Base-by-base conservation (phyloP, 2,888 invertebrate species). In the Perithous albicinctus region DNA sequence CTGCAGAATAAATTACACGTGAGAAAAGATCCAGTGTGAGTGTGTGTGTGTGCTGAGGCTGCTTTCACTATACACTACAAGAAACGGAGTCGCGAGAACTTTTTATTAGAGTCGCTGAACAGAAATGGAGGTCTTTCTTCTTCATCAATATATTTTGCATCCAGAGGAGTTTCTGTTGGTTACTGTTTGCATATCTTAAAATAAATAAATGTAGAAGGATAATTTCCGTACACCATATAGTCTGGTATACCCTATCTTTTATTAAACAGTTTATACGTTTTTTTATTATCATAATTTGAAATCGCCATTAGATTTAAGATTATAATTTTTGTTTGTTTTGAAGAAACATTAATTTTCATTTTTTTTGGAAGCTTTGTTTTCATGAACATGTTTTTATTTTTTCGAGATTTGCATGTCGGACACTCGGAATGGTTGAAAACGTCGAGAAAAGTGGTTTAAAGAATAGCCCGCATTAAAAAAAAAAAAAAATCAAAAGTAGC, bases 1-100 rank as follows among this genome's bases (percentile, higher is more conserved):
- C 67, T 59, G 56, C 56, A 38, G 75, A 74, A 78, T 78, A 70
- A 78, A 70, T 72, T 78, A 78, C 63, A 83, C 80, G 70, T 35
- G 41, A 67, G 73, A 76, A 63, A 73, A 67, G 63, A 51, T 70
- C 46, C 61, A 41, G 51, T 73, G 59, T 63, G 67, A 46, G 59
- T 59, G 15, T n/a, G 59, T 20, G 56, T 59, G 66, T 48, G 56
- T 43, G 15, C 32, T 20, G 63, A 23, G 61, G 7, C 46, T 38
- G 20, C 20, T 63, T 23, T 15, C 10, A 26, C 38, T 54, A 7
- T 6, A 26, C 2, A 51, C 59, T 66, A 54, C 26, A 46, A 67
- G 4, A 15, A 5, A 46, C 26, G 48, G 35, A 26, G 29, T 35
- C 35, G 1, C 43, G 7, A 23, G 46, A 23, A 23, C 23, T 66